Percentiles rank a stretch among this genome's conserved stretches.
Evolutionary conservation across 1,140 invertebrate species (phyloP).

Genomic region (Stegodyphus dumicola): DNA sequence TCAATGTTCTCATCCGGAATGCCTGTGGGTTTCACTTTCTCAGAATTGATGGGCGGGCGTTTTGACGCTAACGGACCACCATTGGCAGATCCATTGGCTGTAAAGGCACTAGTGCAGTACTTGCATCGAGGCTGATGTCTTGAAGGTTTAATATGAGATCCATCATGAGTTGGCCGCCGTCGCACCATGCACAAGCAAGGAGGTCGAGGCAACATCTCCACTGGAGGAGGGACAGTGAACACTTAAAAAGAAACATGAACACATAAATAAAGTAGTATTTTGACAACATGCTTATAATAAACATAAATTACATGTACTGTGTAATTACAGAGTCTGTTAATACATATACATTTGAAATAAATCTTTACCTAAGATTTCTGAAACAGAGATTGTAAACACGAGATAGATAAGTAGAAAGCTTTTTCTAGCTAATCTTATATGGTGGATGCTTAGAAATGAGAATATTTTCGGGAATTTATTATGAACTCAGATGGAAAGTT

Average conservation of each 20-base stretch:
- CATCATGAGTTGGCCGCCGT: conserved; percentile 14
- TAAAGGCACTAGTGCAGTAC: conserved; percentile 9
- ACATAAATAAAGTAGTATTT: no score
- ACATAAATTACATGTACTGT: no score
- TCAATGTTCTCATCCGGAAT: conserved; percentile 24
- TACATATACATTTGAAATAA: no score
- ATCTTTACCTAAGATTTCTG: no score
- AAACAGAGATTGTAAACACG: no score
- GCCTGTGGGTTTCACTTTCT: conserved; percentile 8
- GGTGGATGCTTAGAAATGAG: no score
- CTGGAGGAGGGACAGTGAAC: conserved; percentile 32
- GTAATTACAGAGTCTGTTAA: no score
- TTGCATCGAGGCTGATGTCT: conserved; percentile 21
- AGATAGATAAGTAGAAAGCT: no score
- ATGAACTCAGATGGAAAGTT: no score
- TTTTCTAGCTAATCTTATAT: no score
- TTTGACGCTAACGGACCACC: conserved; percentile 14
- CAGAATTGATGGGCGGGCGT: not conserved
- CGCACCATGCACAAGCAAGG: conserved; percentile 32
- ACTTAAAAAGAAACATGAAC: not conserved
- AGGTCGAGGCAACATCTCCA: conserved; percentile 21
- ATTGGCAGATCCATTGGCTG: conserved; percentile 10
- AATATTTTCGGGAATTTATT: no score
- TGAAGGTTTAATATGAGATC: conserved; percentile 27
- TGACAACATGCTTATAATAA: no score